A percentile compares a stretch with the other conserved stretches of the same genome.
phyloP scores from a whole-genome alignment of 92 coral and sea anemone genomes.

The Parazoanthus swiftii region DNA sequence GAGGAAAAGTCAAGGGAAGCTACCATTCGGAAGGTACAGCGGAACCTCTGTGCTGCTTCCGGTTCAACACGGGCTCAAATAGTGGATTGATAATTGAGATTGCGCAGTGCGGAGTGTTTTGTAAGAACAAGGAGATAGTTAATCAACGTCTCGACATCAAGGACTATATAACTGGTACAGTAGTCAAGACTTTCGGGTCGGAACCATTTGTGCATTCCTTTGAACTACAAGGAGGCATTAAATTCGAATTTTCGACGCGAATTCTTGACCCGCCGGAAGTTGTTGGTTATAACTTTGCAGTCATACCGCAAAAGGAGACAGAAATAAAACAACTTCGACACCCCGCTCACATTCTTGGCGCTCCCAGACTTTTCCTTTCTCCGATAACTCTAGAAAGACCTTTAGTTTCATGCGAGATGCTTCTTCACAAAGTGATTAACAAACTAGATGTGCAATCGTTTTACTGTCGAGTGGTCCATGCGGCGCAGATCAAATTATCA shows the following conservation, averaged over 20 bases:
- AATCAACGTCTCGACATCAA: slow-evolving; percentile 5
- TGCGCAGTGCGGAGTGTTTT: slow-evolving; percentile 5
- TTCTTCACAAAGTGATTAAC: slow-evolving; percentile 30
- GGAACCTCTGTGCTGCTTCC: slow-evolving; percentile 37
- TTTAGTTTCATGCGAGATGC: slow-evolving; percentile 32
- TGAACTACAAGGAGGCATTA: slow-evolving; percentile 11
- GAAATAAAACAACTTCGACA: slow-evolving; percentile 26
- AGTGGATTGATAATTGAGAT: slow-evolving; percentile 23
- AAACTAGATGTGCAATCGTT: slow-evolving; percentile 6
- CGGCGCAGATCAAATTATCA: slow-evolving; percentile 46
- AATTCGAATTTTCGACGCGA: slow-evolving; percentile 20
- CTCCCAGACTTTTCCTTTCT: slow-evolving; percentile 29
- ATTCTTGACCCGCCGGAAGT: slow-evolving; percentile 32
- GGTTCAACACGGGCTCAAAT: slow-evolving; percentile 10
- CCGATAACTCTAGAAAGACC: neutral
- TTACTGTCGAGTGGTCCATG: slow-evolving; percentile 51
- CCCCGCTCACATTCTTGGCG: slow-evolving; percentile 22
- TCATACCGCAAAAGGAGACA: neutral
- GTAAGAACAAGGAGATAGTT: slow-evolving; percentile 6
- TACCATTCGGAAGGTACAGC: neutral
- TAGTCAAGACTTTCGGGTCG: slow-evolving; percentile 18
- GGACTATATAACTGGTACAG: slow-evolving; percentile 10
- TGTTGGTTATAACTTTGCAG: slow-evolving; percentile 16
- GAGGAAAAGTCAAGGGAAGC: slow-evolving; percentile 19
- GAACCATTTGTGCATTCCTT: slow-evolving; percentile 19